Evolutionary conservation across 2,888 invertebrate genomes (phyloP).

Genomic region (Zaprionus obscuricornis): DNA sequence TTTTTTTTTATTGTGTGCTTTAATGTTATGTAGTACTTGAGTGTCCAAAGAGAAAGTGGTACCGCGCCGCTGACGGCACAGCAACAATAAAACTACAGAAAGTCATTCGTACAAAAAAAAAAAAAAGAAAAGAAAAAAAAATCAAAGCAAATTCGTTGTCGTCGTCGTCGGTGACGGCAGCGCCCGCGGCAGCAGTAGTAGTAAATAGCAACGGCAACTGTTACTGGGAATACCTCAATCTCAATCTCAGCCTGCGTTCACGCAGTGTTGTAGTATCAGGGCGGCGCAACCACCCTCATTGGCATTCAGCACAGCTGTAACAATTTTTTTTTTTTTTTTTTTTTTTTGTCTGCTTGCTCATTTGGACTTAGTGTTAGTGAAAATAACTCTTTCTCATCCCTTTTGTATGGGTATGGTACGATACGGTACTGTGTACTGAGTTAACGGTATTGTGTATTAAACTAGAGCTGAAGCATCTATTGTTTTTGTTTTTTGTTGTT

Average conservation of each 20-base stretch:
- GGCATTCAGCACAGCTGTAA: conserved; percentile 47
- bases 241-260: conserved; percentile 26
- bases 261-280: conserved; percentile 8
- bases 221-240: conserved; percentile 19
- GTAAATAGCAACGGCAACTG: background rate
- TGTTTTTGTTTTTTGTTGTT: too few relatives aligned
- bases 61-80: conserved; percentile 32
- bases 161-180: conserved; percentile 12
- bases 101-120: conserved; percentile 43
- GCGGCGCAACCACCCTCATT: conserved; percentile 38
- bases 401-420: too few relatives aligned
- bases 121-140: conserved; percentile 19
- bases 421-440: conserved; percentile 25
- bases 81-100: conserved; percentile 33
- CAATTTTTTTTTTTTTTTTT: too few relatives aligned
- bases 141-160: conserved; percentile 49
- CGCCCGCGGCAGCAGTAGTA: too few relatives aligned
- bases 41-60: conserved; percentile 53
- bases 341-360: too few relatives aligned
- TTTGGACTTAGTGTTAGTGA: too few relatives aligned
- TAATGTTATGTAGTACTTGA: too few relatives aligned
- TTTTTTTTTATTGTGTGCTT: conserved; percentile 8
- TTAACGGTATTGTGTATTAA: conserved; percentile 33
- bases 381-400: too few relatives aligned
- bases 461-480: too few relatives aligned